phyloP scores from a whole-genome alignment of 2,113 vertebrate species.

The Sminthopsis crassicaudata region DNA sequence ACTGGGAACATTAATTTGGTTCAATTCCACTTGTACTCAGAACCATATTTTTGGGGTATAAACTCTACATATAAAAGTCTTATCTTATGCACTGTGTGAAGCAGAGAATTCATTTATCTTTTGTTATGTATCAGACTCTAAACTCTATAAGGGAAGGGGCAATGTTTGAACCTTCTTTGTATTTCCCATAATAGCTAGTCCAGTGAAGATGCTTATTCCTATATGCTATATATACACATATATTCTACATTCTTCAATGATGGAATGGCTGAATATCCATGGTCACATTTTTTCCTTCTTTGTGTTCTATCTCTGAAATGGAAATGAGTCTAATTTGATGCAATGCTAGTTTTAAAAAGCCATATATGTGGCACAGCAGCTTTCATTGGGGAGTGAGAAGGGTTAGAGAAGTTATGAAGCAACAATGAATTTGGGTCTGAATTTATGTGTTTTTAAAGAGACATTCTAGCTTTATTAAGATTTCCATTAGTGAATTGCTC shows the following conservation, averaged over 20 bases:
- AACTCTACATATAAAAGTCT: neutral
- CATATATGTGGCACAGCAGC: neutral
- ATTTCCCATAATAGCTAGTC: neutral
- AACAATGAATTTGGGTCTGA: neutral
- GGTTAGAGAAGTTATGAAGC: neutral
- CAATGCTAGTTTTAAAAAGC: neutral
- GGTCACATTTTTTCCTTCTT: neutral
- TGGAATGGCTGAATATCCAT: neutral
- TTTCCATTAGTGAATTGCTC: neutral
- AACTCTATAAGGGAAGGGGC: neutral
- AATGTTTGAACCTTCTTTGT: neutral
- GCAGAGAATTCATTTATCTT: neutral
- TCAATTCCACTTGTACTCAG: constrained; percentile 10
- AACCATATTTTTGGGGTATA: neutral
- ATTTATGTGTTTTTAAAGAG: neutral
- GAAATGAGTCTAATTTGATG: neutral
- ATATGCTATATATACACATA: too few relatives aligned
- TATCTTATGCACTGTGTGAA: neutral
- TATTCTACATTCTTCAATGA: neutral
- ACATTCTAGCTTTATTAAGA: neutral
- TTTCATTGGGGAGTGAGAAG: neutral
- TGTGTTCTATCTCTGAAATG: neutral
- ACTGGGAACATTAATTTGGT: constrained; percentile 32
- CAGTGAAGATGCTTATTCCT: neutral
- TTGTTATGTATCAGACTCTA: neutral